Conservation (phyloP, 2,888 invertebrate species). For the Atethmia centrago region DNA sequence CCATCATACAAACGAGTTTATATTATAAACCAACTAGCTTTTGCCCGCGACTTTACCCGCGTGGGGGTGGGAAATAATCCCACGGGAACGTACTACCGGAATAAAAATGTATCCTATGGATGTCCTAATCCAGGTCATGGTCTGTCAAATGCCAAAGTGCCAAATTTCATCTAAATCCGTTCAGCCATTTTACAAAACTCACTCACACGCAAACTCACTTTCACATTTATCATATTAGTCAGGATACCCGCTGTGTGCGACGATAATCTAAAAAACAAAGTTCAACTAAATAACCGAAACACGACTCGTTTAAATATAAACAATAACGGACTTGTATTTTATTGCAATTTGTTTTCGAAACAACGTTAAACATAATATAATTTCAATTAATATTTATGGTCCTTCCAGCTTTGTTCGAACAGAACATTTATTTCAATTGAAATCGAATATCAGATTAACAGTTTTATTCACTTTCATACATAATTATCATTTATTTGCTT, state of each 20-base stretch:
- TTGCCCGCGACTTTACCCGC: too few species aligned
- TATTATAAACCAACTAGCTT: not conserved
- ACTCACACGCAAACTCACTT: too few species aligned
- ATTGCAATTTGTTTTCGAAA: slow-evolving; percentile 17
- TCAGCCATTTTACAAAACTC: too few species aligned
- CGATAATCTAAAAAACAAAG: slow-evolving; percentile 1
- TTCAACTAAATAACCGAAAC: not conserved
- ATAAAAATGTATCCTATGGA: too few species aligned
- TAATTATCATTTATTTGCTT: slow-evolving; percentile 21
- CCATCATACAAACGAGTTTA: not conserved
- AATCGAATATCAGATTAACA: slow-evolving; percentile 23
- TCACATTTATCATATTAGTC: too few species aligned
- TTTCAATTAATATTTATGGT: slow-evolving; percentile 23
- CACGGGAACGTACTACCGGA: too few species aligned
- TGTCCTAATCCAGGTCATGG: too few species aligned
- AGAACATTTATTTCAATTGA: slow-evolving; percentile 32
- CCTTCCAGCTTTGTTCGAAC: slow-evolving; percentile 1
- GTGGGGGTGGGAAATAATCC: too few species aligned
- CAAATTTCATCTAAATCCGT: too few species aligned
- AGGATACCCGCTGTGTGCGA: not conserved
- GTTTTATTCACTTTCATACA: slow-evolving; percentile 9
- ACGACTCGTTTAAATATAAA: not conserved
- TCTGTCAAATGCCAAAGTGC: too few species aligned
- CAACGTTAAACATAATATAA: slow-evolving; percentile 14
- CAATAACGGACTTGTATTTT: slow-evolving; percentile 8